Evolutionary conservation across 2,113 vertebrate species (phyloP).

Genomic region (Fukomys damarensis): DNA sequence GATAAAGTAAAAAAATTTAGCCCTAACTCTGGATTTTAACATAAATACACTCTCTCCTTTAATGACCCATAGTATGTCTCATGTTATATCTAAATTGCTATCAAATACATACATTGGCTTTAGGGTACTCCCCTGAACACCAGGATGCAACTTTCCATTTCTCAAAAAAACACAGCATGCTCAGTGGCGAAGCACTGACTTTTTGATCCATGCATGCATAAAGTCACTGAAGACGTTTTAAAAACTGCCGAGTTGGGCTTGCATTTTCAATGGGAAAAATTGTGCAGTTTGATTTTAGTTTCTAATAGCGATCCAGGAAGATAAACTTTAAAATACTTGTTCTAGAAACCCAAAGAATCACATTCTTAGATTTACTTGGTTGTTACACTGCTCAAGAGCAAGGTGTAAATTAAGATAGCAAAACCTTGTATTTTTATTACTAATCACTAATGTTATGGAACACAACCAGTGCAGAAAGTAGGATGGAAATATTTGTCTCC

Average conservation of each 20-base stretch:
- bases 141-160: neutral
- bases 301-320: neutral
- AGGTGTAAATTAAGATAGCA: neutral
- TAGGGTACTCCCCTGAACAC: neutral
- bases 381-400: neutral
- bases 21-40: neutral
- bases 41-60: neutral
- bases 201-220: neutral
- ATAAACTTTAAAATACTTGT: neutral
- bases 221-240: neutral
- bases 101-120: neutral
- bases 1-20: neutral
- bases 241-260: neutral
- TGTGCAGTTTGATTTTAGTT: neutral
- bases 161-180: neutral
- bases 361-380: neutral
- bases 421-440: neutral
- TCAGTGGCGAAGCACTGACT: neutral
- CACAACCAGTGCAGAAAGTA: neutral
- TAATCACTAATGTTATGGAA: neutral
- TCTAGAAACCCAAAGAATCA: neutral
- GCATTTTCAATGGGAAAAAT: neutral
- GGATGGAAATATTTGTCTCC: neutral
- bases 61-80: neutral
- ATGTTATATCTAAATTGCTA: neutral